These are phyloP conservation scores for Brachyopa scutellaris DNA, from an alignment of 2,888 invertebrate species.

Conservation along the genomic window DNA sequence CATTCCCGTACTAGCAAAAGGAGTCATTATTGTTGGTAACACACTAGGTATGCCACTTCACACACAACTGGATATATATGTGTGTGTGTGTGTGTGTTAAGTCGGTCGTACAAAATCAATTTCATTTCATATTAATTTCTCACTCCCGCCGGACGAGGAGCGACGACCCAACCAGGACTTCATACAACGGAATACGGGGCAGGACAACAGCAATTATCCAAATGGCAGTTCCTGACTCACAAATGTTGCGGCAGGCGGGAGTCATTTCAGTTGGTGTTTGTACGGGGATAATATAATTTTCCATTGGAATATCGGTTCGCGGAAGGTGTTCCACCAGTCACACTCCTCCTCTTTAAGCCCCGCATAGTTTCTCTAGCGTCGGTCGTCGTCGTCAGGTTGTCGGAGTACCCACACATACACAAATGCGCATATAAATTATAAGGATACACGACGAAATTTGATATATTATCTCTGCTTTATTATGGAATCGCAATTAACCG, in stretches of 20 bases:
- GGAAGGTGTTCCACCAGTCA: conserved; percentile 36
- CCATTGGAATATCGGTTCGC: too few species aligned
- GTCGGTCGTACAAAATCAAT: conserved; percentile 68
- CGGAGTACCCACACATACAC: conserved; percentile 1
- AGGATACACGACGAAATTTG: conserved; percentile 65
- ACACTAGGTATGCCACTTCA: conserved; percentile 36
- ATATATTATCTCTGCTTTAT: conserved; percentile 62
- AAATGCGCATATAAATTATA: conserved; percentile 37
- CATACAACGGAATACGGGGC: too few species aligned
- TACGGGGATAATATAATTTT: too few species aligned
- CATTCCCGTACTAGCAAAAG: conserved; percentile 1
- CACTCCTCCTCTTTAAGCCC: conserved; percentile 29
- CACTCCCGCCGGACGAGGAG: not conserved
- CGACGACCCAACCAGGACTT: not conserved
- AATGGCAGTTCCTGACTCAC: conserved; percentile 60
- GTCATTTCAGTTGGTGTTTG: not conserved
- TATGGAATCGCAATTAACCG: conserved; percentile 70
- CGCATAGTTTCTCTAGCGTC: conserved; percentile 28
- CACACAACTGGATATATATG: too few species aligned
- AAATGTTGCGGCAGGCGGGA: conserved; percentile 33
- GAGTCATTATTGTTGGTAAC: conserved; percentile 31
- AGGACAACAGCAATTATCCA: conserved; percentile 68
- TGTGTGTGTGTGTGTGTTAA: too few species aligned
- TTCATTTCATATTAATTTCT: conserved; percentile 67
- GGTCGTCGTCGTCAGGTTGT: not conserved